These are phyloP conservation scores for Romanogobio albipinnatus DNA, from an alignment of 2,113 vertebrate genomes.

Conservation along the genomic window DNA sequence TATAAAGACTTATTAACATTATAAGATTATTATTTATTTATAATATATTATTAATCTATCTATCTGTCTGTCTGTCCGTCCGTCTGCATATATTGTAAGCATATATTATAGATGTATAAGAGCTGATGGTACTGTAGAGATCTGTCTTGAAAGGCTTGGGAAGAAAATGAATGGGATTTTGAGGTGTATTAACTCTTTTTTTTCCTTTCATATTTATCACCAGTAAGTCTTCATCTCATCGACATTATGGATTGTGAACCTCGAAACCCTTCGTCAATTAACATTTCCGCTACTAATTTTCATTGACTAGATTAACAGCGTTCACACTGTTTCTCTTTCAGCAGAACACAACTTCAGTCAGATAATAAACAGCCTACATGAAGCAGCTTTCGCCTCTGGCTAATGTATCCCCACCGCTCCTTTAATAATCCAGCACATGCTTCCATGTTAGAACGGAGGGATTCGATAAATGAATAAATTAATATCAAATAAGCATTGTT, in stretches of 20 bases:
- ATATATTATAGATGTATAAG: not conserved
- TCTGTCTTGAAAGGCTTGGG: not conserved
- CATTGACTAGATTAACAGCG: constrained; percentile 19
- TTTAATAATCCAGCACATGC: constrained; percentile 59
- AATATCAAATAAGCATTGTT: constrained; percentile 43
- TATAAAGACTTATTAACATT: not conserved
- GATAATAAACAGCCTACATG: constrained; percentile 46
- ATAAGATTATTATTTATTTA: too few species aligned
- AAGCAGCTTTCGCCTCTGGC: constrained; percentile 39
- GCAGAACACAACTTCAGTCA: constrained; percentile 43
- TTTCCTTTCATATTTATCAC: not conserved
- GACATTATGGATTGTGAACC: not conserved
- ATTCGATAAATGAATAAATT: constrained; percentile 33
- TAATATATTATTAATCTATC: not conserved
- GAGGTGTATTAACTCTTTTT: not conserved
- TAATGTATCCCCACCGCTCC: constrained; percentile 57
- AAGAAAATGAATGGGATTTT: not conserved
- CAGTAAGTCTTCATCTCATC: not conserved
- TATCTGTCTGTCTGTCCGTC: not conserved
- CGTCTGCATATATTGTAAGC: too few species aligned
- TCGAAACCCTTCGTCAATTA: not conserved
- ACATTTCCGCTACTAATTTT: constrained; percentile 24
- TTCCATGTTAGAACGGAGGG: constrained; percentile 38
- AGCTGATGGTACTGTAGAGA: not conserved
- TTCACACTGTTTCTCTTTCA: constrained; percentile 35